Evolutionary conservation across 2,113 vertebrate species (phyloP), one percentile per base, ranked within the genome.

Genomic region (Salminus brasiliensis): DNA sequence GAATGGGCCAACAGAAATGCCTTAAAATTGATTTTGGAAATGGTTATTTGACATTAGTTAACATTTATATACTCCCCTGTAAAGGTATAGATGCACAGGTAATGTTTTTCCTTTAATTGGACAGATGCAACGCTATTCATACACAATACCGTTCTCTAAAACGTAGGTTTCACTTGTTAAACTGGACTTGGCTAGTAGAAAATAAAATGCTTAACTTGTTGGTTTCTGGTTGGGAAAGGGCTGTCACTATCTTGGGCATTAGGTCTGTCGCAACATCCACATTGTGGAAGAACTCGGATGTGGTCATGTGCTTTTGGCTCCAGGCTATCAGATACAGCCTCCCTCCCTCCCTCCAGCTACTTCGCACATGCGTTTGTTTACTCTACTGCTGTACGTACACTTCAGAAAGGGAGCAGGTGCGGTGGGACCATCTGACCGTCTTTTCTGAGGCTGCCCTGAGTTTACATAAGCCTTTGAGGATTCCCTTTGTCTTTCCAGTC

Each of bases 241-340:
- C 34, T 72, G 36, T 65, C 41, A 7, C 77, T 76, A 47, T 68
- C 41, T 62, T 80, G 23, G 73, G 74, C 59, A 25, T 16, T 8
- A 16, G 34, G 9, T 66, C 67, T 84, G 78, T 53, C 18, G 78
- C 52, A 84, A 84, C 78, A 23, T 80, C 63, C 16, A 67, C 23
- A 18, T 62, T 39, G 49, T 81, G 67, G 77, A 72, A 34, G 67
- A 47, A 47, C 80, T 81, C 78, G 63, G 29, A 70, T 80, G 69
- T 59, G 73, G 67, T 72, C 77, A 84, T 73, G 74, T 57, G 78
- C n/a, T n/a, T 49, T 70, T 63, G 34, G 34, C 43, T 63, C 8
- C 15, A 30, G 39, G 27, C 29, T 74, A 29, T 78, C 52, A 55
- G 52, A 55, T 13, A 62, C 62, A 67, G 52, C 52, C 82, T 80